Evolutionary conservation across 2,113 vertebrate species (phyloP).

Genomic region (Dunckerocampus dactyliophorus): DNA sequence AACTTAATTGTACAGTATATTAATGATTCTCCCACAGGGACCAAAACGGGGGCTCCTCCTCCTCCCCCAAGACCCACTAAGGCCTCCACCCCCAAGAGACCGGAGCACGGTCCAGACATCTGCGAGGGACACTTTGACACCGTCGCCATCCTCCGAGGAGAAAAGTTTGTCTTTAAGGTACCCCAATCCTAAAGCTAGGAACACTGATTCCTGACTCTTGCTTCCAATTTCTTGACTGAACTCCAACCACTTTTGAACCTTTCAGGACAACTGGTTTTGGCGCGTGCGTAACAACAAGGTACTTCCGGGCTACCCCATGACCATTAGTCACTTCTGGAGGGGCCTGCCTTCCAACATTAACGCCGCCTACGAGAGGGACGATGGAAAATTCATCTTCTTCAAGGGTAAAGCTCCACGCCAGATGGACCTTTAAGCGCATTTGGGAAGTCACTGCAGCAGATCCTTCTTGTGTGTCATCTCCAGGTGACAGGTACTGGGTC

Average conservation of each 20-base stretch:
- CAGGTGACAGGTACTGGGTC: slow-evolving; percentile 86
- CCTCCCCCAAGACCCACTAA: slow-evolving; percentile 63
- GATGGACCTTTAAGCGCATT: not conserved
- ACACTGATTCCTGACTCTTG: no score
- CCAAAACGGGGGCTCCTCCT: slow-evolving; percentile 59
- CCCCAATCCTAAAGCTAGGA: not conserved
- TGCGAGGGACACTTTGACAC: slow-evolving; percentile 89
- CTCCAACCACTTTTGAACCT: not conserved
- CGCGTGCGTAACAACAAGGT: slow-evolving; percentile 83
- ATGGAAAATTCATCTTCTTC: slow-evolving; percentile 91
- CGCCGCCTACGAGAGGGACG: slow-evolving; percentile 82
- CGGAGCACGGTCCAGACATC: slow-evolving; percentile 75
- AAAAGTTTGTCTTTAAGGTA: slow-evolving; percentile 94
- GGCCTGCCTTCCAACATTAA: slow-evolving; percentile 84
- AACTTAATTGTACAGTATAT: no score
- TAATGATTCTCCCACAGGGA: slow-evolving; percentile 43
- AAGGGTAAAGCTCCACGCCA: slow-evolving; percentile 72
- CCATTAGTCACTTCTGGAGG: slow-evolving; percentile 85
- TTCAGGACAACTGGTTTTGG: slow-evolving; percentile 86
- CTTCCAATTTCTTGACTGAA: not conserved
- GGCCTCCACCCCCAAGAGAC: slow-evolving; percentile 60
- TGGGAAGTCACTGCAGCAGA: not conserved
- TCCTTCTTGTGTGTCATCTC: not conserved
- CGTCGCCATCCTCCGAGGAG: slow-evolving; percentile 83
- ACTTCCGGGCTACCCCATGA: slow-evolving; percentile 82